These are phyloP conservation scores for Hypolimnas misippus DNA, from an alignment of 2,888 invertebrate genomes.

Conservation along the genomic window DNA sequence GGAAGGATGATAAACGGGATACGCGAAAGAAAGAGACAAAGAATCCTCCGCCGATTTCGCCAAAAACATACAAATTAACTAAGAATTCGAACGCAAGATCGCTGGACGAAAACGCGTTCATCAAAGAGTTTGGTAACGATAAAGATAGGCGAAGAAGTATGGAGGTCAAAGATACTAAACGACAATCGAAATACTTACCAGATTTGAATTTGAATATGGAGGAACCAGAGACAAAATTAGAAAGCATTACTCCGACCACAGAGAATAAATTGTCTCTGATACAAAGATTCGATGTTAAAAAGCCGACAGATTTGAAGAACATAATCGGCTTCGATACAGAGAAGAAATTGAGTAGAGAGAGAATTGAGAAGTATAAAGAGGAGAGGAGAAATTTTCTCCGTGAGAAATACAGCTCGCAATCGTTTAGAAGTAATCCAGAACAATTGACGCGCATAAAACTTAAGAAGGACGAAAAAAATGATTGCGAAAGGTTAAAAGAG, in stretches of 20 bases:
- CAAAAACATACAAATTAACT: slow-evolving; percentile 82
- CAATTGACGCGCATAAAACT: slow-evolving; percentile 73
- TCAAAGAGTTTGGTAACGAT: slow-evolving; percentile 86
- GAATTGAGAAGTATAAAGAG: slow-evolving; percentile 96
- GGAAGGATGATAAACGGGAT: slow-evolving; percentile 58
- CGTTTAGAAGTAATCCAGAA: slow-evolving; percentile 87
- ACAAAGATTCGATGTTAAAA: slow-evolving; percentile 74
- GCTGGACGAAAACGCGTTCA: slow-evolving; percentile 89
- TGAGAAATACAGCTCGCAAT: slow-evolving; percentile 93
- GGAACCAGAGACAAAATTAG: slow-evolving; percentile 55
- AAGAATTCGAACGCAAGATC: slow-evolving; percentile 88
- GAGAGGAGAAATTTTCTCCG: slow-evolving; percentile 93
- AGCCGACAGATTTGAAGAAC: slow-evolving; percentile 63
- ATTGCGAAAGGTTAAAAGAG: slow-evolving; percentile 57
- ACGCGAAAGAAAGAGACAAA: slow-evolving; percentile 64
- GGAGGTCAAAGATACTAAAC: slow-evolving; percentile 85
- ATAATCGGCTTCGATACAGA: slow-evolving; percentile 74
- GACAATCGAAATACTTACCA: slow-evolving; percentile 81
- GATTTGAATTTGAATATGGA: slow-evolving; percentile 73
- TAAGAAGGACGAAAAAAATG: slow-evolving; percentile 61
- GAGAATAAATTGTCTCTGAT: slow-evolving; percentile 86
- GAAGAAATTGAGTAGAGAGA: slow-evolving; percentile 88
- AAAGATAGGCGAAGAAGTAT: slow-evolving; percentile 84
- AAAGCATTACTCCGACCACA: slow-evolving; percentile 83
- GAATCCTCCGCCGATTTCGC: slow-evolving; percentile 85